Base-by-base conservation (phyloP, 1,140 invertebrate genomes). In the Hirudo medicinalis region DNA sequence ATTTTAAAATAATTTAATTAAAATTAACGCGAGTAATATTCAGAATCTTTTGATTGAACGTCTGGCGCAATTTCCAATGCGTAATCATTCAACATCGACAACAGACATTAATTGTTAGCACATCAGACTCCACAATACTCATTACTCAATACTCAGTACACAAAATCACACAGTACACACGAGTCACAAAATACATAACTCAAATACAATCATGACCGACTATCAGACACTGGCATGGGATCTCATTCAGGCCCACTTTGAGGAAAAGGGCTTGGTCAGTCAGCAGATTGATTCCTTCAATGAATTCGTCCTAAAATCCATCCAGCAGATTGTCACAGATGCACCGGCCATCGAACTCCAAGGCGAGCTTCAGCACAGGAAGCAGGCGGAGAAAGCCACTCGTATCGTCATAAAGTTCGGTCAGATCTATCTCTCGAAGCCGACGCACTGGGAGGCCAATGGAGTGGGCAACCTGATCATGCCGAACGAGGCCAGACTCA, bases 401-500 rank as follows among this genome's bases (percentile, higher is more conserved):
- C 25, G 54, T 3, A 57, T 57, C 9, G 83, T 90, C 87, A 71
- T 92, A 93, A 97, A 97, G 82, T 99, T 98, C 85, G 95, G 97
- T 80, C 95, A 98, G 82, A 98, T 99, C 79, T 98, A 98, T 81
- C 80, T 99, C 36, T 97, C 94, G 0, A 98, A 97, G 82, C 95
- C 95, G 6, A 99, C 95, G 13, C 95, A 98, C 86, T 98, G 95
- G 94, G 95, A 98, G 82, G 98, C 97, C 84, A 95, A 98, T 86
- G 95, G 95, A 80, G 92, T 93, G 0, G 93, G 94, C 36, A 92
- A 90, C 73, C 92, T 92, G 72, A 96, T 98, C 92, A 97, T 98
- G 94, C 95, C 95, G 15, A 99, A 99, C 82, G 94, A 97, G 85
- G 94, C 94, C n/a, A 85, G 94, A 72, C 77, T 86, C 15, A 75